Conservation (phyloP, 2,888 invertebrate species). For the Uloborus plumipes region DNA sequence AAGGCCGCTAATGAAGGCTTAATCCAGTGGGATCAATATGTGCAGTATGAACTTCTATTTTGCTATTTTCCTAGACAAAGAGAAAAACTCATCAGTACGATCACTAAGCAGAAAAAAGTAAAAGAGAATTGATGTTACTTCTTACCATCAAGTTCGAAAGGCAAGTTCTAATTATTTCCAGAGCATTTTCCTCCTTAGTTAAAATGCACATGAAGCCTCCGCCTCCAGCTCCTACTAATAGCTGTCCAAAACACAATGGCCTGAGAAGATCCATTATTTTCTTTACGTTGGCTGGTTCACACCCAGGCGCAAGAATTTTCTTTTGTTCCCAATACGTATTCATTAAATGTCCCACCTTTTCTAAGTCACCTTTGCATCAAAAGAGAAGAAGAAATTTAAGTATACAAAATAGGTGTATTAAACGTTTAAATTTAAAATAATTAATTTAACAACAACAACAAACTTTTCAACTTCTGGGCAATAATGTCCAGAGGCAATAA, state of each 20-base stretch:
- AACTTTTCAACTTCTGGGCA: neutral
- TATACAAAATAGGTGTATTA: too few species aligned
- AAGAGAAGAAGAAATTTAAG: too few species aligned
- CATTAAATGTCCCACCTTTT: constrained; percentile 70
- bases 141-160: constrained; percentile 33
- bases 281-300: constrained; percentile 71
- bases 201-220: constrained; percentile 66
- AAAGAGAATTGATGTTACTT: neutral
- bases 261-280: constrained; percentile 57
- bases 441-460: neutral
- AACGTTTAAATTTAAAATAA: neutral
- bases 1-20: too few species aligned
- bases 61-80: too few species aligned
- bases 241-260: constrained; percentile 52
- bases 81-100: too few species aligned
- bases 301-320: constrained; percentile 72
- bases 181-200: constrained; percentile 47
- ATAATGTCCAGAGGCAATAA: too few species aligned
- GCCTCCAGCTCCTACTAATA: constrained; percentile 67
- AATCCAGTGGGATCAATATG: too few species aligned
- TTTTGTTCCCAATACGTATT: constrained; percentile 72
- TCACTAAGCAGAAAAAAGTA: neutral
- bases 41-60: too few species aligned
- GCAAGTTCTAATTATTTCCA: constrained; percentile 4
- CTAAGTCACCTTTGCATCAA: constrained; percentile 71